Conservation (phyloP, 2,113 vertebrate genomes). For the Forbesichthys papilliferus region DNA sequence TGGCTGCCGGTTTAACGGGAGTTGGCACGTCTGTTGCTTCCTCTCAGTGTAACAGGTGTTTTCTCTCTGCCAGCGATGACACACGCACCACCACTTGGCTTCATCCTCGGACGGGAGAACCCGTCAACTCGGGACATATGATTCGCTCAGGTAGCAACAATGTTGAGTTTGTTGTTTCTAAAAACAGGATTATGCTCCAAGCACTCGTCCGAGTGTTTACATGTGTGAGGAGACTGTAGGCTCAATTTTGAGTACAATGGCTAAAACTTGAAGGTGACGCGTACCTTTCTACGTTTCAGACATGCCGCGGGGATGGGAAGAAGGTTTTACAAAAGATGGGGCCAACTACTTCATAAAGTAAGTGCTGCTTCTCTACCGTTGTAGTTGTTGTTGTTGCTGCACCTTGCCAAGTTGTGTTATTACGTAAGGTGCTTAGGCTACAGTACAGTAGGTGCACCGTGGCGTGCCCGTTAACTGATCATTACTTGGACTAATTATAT, state of each 20-base stretch:
- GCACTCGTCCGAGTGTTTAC: not conserved
- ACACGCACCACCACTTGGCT: conserved; percentile 86
- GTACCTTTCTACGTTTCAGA: conserved; percentile 68
- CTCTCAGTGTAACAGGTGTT: conserved; percentile 78
- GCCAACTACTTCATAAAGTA: conserved; percentile 95
- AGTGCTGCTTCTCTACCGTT: conserved; percentile 60
- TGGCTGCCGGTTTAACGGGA: conserved; percentile 35
- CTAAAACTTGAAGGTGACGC: conserved; percentile 38
- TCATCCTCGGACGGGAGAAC: conserved; percentile 87
- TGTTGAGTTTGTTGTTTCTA: not conserved
- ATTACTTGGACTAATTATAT: conserved; percentile 20
- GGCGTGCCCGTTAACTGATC: conserved; percentile 2
- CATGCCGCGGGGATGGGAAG: conserved; percentile 91
- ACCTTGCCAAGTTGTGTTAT: not conserved
- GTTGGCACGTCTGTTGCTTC: conserved; percentile 25
- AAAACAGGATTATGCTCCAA: not conserved
- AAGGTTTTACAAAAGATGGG: conserved; percentile 89
- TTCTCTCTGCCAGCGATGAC: conserved; percentile 82
- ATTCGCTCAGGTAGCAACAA: conserved; percentile 87
- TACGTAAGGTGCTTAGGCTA: not conserved
- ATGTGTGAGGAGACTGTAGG: not conserved
- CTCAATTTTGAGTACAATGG: not conserved
- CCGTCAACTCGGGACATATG: conserved; percentile 97
- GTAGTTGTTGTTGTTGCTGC: not conserved
- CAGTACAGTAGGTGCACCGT: not conserved